Conservation (phyloP, 2,113 vertebrate genomes). For the Neogale vison region DNA sequence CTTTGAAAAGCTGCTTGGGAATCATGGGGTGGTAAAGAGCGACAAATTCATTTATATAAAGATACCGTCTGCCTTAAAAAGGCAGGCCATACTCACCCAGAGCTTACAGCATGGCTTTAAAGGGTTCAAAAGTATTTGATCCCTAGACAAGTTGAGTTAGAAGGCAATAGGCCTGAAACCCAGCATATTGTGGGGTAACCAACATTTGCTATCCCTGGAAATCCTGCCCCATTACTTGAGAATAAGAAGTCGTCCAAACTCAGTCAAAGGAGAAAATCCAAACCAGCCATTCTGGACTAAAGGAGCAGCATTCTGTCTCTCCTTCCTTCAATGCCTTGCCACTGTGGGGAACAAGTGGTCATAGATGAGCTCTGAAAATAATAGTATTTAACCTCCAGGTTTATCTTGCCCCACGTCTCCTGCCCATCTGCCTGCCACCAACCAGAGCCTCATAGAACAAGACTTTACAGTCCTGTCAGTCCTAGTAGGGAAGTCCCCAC, state of each 20-base stretch:
- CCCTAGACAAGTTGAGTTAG: slow-evolving; percentile 26
- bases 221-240: neutral
- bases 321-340: neutral
- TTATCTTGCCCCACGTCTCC: neutral
- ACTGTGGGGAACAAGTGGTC: neutral
- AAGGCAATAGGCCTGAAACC: neutral
- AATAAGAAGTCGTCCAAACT: neutral
- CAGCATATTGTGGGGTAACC: neutral
- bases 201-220: neutral
- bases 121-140: slow-evolving; percentile 52
- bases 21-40: neutral
- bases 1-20: neutral
- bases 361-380: neutral
- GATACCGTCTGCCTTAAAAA: slow-evolving; percentile 46
- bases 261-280: neutral
- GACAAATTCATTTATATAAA: neutral
- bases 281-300: neutral
- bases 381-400: neutral
- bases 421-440: neutral
- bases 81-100: slow-evolving; percentile 24
- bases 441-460: neutral
- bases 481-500: slow-evolving; percentile 58
- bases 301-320: neutral
- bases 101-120: slow-evolving; percentile 20
- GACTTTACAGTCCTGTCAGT: neutral